Base-by-base conservation (phyloP, 2,888 invertebrate species). In the Germaria angustata region DNA sequence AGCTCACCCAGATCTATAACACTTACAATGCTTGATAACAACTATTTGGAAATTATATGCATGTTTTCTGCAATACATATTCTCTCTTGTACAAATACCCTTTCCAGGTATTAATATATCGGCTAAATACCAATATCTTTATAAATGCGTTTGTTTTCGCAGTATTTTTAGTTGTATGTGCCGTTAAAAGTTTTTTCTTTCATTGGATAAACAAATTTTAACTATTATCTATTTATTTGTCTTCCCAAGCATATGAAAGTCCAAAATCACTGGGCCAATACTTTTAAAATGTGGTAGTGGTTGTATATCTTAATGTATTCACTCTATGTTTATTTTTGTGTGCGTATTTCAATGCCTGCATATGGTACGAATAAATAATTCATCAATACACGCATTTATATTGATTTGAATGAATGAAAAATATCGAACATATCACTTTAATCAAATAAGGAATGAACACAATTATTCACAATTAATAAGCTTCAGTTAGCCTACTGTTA, bases 241-340 rank as follows among this genome's bases (percentile, higher is more conserved):
- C 51, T 20, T 22, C 22, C 20, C 32, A 22, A 41, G 41, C 66
- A 76, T 77, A 81, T 72, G 68, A 72, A 72, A 81, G 68, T 63
- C 55, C 13, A 77, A 77, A 63, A 44, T 72, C 72, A 77, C 61
- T 81, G 49, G 77, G 81, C 71, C 81, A 81, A 66, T 72, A 66
- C 72, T 59, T 59, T 44, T 44, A 34, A 66, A 53, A 72, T 11
- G 61, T 59, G 49, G 28, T 69, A 57, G 55, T 63, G 63, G 51
- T 39, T 36, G 11, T 53, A 22, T 66, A 6, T 46, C 4, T 13
- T 22, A 13, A 36, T 55, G 55, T 39, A 55, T 63, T n/a, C n/a
- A n/a, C n/a, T n/a, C n/a, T n/a, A n/a, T n/a, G n/a, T n/a, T 44
- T 68, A 51, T 32, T 11, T 53, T 34, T 17, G 4, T 65, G 28